Conservation (phyloP, 2,888 invertebrate genomes). For the Zygogramma bicolorata region DNA sequence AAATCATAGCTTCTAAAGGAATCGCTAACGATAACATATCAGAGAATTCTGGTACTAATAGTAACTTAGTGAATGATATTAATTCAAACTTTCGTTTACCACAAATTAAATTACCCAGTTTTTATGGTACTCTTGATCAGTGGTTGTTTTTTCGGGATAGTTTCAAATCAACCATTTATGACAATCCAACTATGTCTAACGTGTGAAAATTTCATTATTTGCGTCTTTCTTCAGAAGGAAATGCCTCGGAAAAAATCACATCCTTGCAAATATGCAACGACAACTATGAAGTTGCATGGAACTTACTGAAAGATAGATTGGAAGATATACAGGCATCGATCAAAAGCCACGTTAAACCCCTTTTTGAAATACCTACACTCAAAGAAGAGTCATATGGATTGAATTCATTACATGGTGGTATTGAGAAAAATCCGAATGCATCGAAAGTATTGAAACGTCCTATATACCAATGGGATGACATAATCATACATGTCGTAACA, state of each 20-base stretch:
- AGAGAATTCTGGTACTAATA: neutral
- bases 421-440: slow-evolving; percentile 14
- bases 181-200: neutral
- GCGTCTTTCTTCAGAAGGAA: neutral
- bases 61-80: neutral
- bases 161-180: slow-evolving; percentile 13
- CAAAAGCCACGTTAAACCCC: slow-evolving; percentile 7
- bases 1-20: neutral
- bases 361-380: slow-evolving; percentile 9
- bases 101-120: slow-evolving; percentile 2
- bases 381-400: slow-evolving; percentile 11
- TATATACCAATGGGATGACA: slow-evolving; percentile 14
- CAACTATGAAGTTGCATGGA: slow-evolving; percentile 21
- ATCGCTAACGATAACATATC: neutral
- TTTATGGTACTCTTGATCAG: neutral
- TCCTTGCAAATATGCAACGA: neutral
- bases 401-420: neutral
- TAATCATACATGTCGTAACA: neutral
- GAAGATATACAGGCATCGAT: slow-evolving; percentile 1
- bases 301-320: neutral
- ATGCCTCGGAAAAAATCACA: neutral
- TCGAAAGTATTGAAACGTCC: neutral
- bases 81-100: slow-evolving; percentile 9
- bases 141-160: slow-evolving; percentile 6
- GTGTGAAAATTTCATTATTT: slow-evolving; percentile 8